These are phyloP conservation scores for Alethe castanea DNA, from an alignment of 2,113 vertebrate genomes.

Conservation along the genomic window DNA sequence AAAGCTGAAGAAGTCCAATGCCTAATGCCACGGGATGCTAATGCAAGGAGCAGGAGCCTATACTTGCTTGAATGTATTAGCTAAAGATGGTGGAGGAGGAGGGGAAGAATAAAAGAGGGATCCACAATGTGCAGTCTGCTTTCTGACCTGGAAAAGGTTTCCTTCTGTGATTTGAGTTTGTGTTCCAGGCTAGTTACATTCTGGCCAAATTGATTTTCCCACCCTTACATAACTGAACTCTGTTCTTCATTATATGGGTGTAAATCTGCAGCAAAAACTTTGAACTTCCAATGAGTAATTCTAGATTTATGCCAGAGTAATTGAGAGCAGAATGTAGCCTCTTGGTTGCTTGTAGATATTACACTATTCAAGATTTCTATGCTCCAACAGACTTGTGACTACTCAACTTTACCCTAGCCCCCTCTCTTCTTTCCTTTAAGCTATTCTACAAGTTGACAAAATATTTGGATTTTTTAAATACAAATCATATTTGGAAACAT, in stretches of 20 bases:
- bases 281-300: conserved; percentile 55
- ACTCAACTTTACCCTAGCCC: neutral
- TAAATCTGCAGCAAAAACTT: conserved; percentile 57
- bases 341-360: conserved; percentile 22
- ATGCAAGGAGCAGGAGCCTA: neutral
- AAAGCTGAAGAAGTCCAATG: neutral
- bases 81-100: neutral
- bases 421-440: neutral
- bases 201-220: conserved; percentile 35
- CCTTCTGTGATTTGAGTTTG: neutral
- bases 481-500: neutral
- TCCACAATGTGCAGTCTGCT: neutral
- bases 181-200: neutral
- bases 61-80: neutral
- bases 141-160: neutral
- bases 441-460: neutral
- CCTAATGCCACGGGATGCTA: neutral
- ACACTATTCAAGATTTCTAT: neutral
- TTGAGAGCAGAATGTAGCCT: conserved; percentile 49
- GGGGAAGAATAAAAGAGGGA: neutral
- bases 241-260: conserved; percentile 42
- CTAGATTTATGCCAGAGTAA: conserved; percentile 46
- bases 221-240: conserved; percentile 34
- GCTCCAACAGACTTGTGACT: neutral
- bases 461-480: neutral